Evolutionary conservation across 1,140 invertebrate genomes (phyloP), one percentile per base, ranked within the genome.

Genomic region (Drosophila pallidifrons): DNA sequence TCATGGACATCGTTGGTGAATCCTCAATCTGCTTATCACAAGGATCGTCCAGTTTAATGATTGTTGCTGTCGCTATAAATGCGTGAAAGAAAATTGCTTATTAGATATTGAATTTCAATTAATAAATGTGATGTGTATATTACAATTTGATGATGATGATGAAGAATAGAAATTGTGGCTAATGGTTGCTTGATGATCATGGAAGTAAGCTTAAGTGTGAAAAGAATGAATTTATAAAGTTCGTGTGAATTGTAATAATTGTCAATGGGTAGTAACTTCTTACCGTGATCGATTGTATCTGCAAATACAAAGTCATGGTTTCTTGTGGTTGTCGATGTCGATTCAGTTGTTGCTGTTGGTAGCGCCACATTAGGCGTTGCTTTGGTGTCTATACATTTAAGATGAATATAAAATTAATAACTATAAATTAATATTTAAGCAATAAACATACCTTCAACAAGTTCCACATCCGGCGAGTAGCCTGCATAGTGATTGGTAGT

Each of bases 261-360:
- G 2, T 13, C n/a, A 30, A 32, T 8, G 7, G 38, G 2, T 6
- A 16, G 41, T 30, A 41, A 45, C 13, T 55, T 66, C 57, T 81
- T 72, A 91, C 90, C 90, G 68, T 91, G 89, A 79, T 91, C 89
- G 28, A 91, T 77, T 43, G 89, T 89, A 60, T 87, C 81, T 41
- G 89, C 75, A 75, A 91, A 91, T 13, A 91, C 79, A 52, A 78
- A 89, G 13, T 91, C 89, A 70, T 85, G 85, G 11, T 25, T 45
- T 30, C 57, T 41, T 61, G 68, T 54, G 64, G 64, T 52, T 60
- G 25, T 49, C 43, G 47, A 20, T 25, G 74, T 55, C 41, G 41
- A 43, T 25, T 58, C 57, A 59, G 69, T 64, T 45, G 74, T 35
- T 20, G 61, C 63, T 55, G 82, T 59, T 25, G 41, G 77, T 66